Base-by-base conservation (phyloP, 2,888 invertebrate genomes). In the Sminthurides aquaticus region DNA sequence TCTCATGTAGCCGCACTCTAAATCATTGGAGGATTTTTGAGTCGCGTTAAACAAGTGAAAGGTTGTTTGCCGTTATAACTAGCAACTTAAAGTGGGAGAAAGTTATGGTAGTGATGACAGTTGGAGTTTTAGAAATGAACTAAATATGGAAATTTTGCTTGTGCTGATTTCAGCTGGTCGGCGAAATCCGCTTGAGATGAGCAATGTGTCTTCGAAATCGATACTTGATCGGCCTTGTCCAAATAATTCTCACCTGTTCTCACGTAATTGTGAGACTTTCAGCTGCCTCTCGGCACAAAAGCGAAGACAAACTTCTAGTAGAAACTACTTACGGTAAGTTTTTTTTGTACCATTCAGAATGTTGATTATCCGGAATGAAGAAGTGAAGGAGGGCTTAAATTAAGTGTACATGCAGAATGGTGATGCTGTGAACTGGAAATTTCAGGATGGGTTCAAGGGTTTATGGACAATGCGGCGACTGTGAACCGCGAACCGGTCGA, bases 261-360 rank as follows among this genome's bases (percentile, higher is more conserved):
- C 71, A 73, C 67, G 73, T 74, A 67, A 71, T 74, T 71, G 73
- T 71, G 67, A 70, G 69, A 68, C 69, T 60, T 57, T 72, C 71
- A 64, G 71, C 71, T 74, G 72, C 76, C 64, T 71, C 76, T 56
- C 69, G 73, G 61, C 52, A 66, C 49, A 70, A 70, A 58, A 82
- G 82, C 49, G 84, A 86, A 54, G 89, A 89, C 77, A 86, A 87
- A 1, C 81, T 91, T 57, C 80, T 90, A n/a, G 83, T 91, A 25
- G 84, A 86, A 73, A 91, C 90, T 26, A 86, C 84, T 75, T 89
- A 89, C 79, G 89, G 89, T 65, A 57, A 43, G 52, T 26, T 15
- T 26, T 64, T 5, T 34, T 57, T 49, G 20, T 57, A 25, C 5
- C 15, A 11, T 15, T 5, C 43, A 34, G 15, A 11, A 11, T 34